A percentile compares a stretch with the other conserved stretches of the same genome.
Evolutionary conservation across 2,888 invertebrate genomes (phyloP).

Genomic region (Brachyopa scutellaris): DNA sequence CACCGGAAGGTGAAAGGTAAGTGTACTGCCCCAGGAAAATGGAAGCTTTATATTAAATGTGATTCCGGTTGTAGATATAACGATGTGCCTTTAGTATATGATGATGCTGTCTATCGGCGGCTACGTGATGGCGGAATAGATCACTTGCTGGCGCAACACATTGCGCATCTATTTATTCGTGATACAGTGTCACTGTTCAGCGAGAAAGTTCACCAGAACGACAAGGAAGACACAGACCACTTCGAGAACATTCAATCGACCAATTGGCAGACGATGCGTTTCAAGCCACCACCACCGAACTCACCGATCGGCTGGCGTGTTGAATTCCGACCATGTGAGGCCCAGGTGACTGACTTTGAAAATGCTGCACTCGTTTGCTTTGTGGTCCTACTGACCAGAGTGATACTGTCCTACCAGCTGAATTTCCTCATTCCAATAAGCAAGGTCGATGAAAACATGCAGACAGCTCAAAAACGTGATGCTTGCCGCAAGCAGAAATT

Average conservation of each 20-base stretch:
- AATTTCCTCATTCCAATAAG: conserved; percentile 99
- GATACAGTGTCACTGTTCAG: conserved; percentile 97
- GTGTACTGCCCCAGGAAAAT: too few relatives aligned
- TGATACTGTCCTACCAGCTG: conserved; percentile 97
- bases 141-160: conserved; percentile 94
- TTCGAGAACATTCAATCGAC: conserved; percentile 99
- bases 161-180: conserved; percentile 98
- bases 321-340: conserved; percentile 99
- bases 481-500: conserved; percentile 93
- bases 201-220: conserved; percentile 97
- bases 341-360: conserved; percentile 99
- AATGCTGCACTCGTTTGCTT: conserved; percentile 99
- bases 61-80: too few relatives aligned
- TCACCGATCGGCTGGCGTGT: conserved; percentile 99
- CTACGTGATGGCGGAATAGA: conserved; percentile 95
- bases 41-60: too few relatives aligned
- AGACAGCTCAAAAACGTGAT: conserved; percentile 94
- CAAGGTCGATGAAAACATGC: conserved; percentile 99
- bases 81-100: conserved; percentile 95
- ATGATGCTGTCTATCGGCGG: conserved; percentile 90
- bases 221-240: conserved; percentile 96
- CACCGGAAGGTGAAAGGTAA: conserved; percentile 90
- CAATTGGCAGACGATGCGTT: conserved; percentile 99
- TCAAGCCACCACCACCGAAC: conserved; percentile 98
- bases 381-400: conserved; percentile 96